These are phyloP conservation scores for Sebastes oblongus DNA, from an alignment of 2,797 vertebrate genomes.

Conservation along the genomic window DNA sequence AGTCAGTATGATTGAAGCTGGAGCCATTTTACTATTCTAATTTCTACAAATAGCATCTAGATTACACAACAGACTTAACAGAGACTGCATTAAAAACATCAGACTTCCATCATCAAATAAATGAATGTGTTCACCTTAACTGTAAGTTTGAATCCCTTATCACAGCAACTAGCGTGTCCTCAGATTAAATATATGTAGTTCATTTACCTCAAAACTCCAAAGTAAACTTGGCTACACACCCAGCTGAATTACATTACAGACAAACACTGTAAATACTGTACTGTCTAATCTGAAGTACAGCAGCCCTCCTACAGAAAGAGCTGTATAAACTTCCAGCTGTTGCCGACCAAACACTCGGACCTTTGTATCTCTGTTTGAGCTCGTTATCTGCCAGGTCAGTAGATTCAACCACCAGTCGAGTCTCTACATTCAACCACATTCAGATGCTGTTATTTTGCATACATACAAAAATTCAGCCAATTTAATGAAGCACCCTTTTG, in stretches of 20 bases:
- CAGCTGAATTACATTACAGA: neutral
- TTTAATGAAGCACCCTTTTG: neutral
- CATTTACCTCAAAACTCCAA: too few relatives aligned
- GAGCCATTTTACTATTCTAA: neutral
- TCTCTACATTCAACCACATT: neutral
- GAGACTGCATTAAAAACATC: too few relatives aligned
- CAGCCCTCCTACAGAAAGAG: neutral
- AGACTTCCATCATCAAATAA: too few relatives aligned
- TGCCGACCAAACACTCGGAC: slow-evolving; percentile 5
- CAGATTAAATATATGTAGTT: neutral
- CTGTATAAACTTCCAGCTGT: neutral
- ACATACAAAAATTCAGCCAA: neutral
- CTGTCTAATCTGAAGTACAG: neutral
- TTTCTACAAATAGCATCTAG: neutral
- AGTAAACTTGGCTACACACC: neutral
- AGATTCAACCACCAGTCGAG: neutral
- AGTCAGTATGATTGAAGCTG: neutral
- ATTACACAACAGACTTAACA: neutral
- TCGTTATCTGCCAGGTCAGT: slow-evolving; percentile 29
- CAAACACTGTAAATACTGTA: neutral
- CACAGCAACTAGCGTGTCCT: neutral
- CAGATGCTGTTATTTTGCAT: neutral
- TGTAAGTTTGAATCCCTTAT: neutral
- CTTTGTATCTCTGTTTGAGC: slow-evolving; percentile 18
- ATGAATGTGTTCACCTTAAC: too few relatives aligned